Base-by-base conservation (phyloP, 2,888 invertebrate genomes). In the Chrysina gloriosa region DNA sequence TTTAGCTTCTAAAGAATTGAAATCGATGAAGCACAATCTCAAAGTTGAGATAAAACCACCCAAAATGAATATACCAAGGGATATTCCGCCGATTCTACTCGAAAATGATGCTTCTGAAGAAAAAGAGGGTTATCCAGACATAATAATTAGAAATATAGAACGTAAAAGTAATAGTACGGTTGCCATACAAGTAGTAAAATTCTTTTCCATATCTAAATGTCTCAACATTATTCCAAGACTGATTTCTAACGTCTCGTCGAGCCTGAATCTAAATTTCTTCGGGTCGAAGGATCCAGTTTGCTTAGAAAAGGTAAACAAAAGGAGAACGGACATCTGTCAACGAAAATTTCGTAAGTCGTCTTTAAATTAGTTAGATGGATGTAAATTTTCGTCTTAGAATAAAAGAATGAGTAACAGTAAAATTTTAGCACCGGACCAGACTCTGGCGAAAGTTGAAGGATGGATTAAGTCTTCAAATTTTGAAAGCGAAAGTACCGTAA, bases 381-480 rank as follows among this genome's bases (percentile, higher is more conserved):
- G 73, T 68, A 74, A 75, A 74, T 76, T 76, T 69, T 71, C 71
- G 71, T 72, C 68, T 36, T 42, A 66, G 5, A 63, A 42, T 19
- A 74, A 70, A 54, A 29, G 11, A 6, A 76, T 75, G 74, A 73
- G 69, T 42, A 69, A 69, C 42, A 29, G 42, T 42, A 52, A 63
- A 52, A 52, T 63, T 36, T 25, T 47, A 58, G 54, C 58, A 3
- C 63, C 52, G 14, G 27, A 34, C 29, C 52, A 63, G 16, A 54
- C 23, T 9, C 7, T 36, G 21, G 45, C 54, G 11, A 65, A 78
- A 65, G 79, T 82, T 5, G 76, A 78, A 1, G 77, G 79, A 42
- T 83, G 83, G 83, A 79, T 82, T 23, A 79, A 76, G 67, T 71
- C 75, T 7, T 79, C 80, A 52, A 79, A 82, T 74, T 83, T 82